phyloP scores from a whole-genome alignment of 2,113 vertebrate species.

The Aix galericulata region DNA sequence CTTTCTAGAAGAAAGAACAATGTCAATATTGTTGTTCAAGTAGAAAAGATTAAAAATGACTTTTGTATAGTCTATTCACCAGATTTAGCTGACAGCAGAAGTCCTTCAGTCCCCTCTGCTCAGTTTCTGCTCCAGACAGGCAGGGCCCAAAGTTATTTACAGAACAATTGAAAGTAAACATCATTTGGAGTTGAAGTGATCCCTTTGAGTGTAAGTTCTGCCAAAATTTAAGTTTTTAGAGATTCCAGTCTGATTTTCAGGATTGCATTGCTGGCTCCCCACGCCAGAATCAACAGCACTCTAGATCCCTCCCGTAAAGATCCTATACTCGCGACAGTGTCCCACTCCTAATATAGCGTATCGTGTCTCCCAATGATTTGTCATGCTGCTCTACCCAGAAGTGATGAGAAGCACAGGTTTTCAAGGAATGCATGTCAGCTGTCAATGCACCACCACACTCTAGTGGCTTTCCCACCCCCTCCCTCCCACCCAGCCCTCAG shows the following conservation, averaged over 20 bases:
- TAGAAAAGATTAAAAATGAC: neutral
- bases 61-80: neutral
- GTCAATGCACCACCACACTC: conserved; percentile 11
- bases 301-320: neutral
- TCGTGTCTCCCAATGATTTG: neutral
- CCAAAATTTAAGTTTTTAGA: neutral
- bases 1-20: neutral
- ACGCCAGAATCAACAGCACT: neutral
- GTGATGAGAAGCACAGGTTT: neutral
- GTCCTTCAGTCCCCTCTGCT: neutral
- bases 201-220: neutral
- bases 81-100: neutral
- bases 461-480: conserved; percentile 19
- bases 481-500: conserved; percentile 6
- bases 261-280: neutral
- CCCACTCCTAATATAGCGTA: neutral
- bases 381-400: neutral
- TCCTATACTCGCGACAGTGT: neutral
- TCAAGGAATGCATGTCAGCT: conserved; percentile 20
- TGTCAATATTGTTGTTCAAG: neutral
- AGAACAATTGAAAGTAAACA: neutral
- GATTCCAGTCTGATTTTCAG: neutral
- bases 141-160: neutral
- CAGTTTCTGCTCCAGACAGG: neutral
- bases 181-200: neutral